These are phyloP conservation scores for Picus viridis DNA, from an alignment of 2,797 vertebrate genomes.

Conservation along the genomic window DNA sequence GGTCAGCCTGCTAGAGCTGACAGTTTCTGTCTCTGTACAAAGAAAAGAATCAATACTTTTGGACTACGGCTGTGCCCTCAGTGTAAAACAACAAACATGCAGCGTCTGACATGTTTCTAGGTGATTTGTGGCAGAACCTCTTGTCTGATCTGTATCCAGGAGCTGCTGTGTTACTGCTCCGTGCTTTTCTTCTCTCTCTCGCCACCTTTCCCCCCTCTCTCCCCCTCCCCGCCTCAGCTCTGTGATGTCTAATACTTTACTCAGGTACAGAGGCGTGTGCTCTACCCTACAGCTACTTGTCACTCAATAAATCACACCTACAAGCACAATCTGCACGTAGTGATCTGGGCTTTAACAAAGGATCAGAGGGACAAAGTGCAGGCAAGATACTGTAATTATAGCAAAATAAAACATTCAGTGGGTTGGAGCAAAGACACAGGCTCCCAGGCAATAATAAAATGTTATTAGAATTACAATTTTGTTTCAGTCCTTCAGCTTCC, in stretches of 20 bases:
- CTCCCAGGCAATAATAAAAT: slow-evolving; percentile 69
- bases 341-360: slow-evolving; percentile 82
- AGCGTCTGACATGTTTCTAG: slow-evolving; percentile 88
- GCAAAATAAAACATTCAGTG: slow-evolving; percentile 78
- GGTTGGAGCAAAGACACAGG: slow-evolving; percentile 72
- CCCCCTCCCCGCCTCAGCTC: slow-evolving; percentile 47
- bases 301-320: slow-evolving; percentile 87
- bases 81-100: slow-evolving; percentile 96
- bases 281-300: slow-evolving; percentile 85
- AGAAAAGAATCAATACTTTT: slow-evolving; percentile 98
- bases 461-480: slow-evolving; percentile 60
- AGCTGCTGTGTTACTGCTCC: slow-evolving; percentile 81
- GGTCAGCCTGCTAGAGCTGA: slow-evolving; percentile 96
- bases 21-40: slow-evolving; percentile 98
- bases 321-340: slow-evolving; percentile 75
- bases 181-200: slow-evolving; percentile 70
- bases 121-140: slow-evolving; percentile 87
- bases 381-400: slow-evolving; percentile 85
- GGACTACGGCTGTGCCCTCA: slow-evolving; percentile 97
- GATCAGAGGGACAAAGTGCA: slow-evolving; percentile 85
- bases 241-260: slow-evolving; percentile 84
- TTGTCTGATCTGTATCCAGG: slow-evolving; percentile 86
- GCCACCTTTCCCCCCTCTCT: not conserved
- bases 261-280: slow-evolving; percentile 81
- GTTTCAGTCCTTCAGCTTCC: slow-evolving; percentile 32